Percentiles rank a stretch among this genome's conserved stretches.
phyloP scores from a whole-genome alignment of 1,140 invertebrate genomes.

The Latrodectus geometricus region DNA sequence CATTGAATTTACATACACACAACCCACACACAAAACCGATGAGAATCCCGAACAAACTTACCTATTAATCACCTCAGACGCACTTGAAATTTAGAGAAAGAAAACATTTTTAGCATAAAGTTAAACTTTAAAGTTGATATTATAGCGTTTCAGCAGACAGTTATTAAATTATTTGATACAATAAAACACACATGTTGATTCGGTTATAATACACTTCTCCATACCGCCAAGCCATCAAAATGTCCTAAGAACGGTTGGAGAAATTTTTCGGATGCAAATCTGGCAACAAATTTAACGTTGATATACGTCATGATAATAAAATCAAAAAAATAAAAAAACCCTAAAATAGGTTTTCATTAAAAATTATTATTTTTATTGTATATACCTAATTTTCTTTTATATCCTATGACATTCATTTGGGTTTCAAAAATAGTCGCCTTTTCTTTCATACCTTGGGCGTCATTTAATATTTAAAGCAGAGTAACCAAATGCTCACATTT shows the following conservation, averaged over 20 bases:
- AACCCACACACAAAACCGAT: constrained; percentile 10
- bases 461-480: too few relatives aligned
- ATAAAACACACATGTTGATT: constrained; percentile 57
- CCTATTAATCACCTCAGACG: constrained; percentile 33
- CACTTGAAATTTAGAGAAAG: constrained; percentile 14
- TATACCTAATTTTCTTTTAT: too few relatives aligned
- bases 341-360: too few relatives aligned
- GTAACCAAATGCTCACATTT: too few relatives aligned
- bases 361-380: too few relatives aligned
- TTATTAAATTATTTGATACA: constrained; percentile 28
- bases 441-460: too few relatives aligned
- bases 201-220: constrained; percentile 31
- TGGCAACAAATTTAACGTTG: not conserved
- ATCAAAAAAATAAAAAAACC: too few relatives aligned
- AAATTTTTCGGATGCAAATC: not conserved
- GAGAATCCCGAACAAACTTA: constrained; percentile 27
- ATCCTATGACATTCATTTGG: too few relatives aligned
- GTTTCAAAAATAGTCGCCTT: too few relatives aligned
- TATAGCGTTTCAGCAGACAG: not conserved
- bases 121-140: constrained; percentile 6
- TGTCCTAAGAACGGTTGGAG: constrained; percentile 17
- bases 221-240: constrained; percentile 58
- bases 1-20: not conserved
- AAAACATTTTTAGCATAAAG: constrained; percentile 38
- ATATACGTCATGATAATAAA: too few relatives aligned